These are phyloP conservation scores for Tupaia tana DNA, from an alignment of 2,113 vertebrate genomes.

Conservation along the genomic window DNA sequence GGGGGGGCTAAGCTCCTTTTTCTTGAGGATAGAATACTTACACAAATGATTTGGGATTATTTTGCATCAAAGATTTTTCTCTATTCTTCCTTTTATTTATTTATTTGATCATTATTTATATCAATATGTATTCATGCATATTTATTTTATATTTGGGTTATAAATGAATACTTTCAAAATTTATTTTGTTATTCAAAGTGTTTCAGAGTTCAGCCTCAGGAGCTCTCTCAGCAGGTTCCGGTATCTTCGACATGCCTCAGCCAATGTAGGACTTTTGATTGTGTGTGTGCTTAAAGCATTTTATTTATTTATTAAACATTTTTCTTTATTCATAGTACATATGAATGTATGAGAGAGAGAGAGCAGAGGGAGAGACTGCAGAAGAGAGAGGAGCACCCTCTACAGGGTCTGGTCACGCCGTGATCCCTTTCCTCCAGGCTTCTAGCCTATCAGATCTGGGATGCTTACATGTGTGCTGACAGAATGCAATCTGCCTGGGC, in stretches of 20 bases:
- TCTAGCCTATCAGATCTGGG: no score
- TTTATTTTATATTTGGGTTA: constrained; percentile 24
- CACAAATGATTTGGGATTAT: neutral
- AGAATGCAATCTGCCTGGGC: no score
- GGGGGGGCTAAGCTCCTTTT: neutral
- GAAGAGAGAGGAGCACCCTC: no score
- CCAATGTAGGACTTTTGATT: neutral
- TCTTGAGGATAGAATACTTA: neutral
- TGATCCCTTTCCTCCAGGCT: no score
- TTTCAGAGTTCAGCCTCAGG: neutral
- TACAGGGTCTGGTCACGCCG: no score
- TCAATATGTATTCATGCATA: neutral
- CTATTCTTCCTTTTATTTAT: neutral
- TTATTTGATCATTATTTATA: neutral
- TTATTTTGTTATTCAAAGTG: constrained; percentile 1
- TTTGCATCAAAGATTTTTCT: neutral
- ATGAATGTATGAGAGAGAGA: no score
- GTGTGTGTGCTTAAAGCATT: neutral
- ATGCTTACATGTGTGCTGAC: no score
- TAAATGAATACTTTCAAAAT: neutral
- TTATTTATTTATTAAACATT: no score
- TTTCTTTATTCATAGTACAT: no score
- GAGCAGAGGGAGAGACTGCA: no score
- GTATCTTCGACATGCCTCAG: neutral
- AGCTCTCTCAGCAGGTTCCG: neutral